phyloP scores from a whole-genome alignment of 37 sponge, comb jelly and placozoan genomes.

The Ianthella basta region DNA sequence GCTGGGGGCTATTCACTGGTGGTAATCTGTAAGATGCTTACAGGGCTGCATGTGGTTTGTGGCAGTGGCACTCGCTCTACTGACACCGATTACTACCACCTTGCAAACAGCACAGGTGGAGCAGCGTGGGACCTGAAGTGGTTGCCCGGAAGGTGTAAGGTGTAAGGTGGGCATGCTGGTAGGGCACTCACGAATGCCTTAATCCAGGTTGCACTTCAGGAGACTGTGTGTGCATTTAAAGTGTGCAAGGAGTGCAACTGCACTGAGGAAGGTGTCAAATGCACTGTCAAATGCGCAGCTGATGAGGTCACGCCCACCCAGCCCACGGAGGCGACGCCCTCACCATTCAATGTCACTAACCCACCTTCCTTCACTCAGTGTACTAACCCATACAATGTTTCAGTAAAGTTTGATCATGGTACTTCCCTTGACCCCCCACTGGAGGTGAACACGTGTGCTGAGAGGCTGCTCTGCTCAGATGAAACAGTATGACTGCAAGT shows the following conservation, averaged over 20 bases:
- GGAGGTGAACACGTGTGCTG: too few species aligned
- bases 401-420: neutral
- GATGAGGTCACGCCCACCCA: neutral
- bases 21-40: conserved; percentile 78
- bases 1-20: conserved; percentile 8
- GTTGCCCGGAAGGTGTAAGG: too few species aligned
- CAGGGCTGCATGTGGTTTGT: conserved; percentile 51
- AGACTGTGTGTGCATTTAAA: conserved; percentile 49
- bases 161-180: conserved; percentile 54
- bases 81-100: conserved; percentile 65
- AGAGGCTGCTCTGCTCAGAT: too few species aligned
- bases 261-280: conserved; percentile 4
- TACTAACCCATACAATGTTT: neutral
- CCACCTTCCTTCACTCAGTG: neutral
- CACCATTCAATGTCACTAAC: neutral
- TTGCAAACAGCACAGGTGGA: conserved; percentile 64
- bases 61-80: conserved; percentile 54
- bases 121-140: conserved; percentile 79
- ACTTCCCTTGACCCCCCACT: neutral
- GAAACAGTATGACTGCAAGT: too few species aligned
- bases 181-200: conserved; percentile 76
- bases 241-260: conserved; percentile 71
- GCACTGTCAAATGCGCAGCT: neutral
- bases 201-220: conserved; percentile 61
- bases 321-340: neutral